phyloP scores from a whole-genome alignment of 1,140 invertebrate genomes.

The Aphelenchoides fujianensis region DNA sequence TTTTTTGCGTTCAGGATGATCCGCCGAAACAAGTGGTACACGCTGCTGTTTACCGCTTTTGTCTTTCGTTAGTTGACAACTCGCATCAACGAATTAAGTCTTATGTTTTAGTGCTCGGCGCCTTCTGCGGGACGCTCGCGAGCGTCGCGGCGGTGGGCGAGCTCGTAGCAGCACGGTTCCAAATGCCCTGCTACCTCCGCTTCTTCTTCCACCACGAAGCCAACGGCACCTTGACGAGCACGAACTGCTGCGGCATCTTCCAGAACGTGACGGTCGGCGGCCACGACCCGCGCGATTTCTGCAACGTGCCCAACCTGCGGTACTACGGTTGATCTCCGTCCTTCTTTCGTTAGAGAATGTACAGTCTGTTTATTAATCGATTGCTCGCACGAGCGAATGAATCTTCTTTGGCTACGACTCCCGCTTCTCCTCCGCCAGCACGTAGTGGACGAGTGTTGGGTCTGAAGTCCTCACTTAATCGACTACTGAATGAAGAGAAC shows the following conservation, averaged over 20 bases:
- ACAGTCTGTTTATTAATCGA: too few species aligned
- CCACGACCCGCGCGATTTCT: not conserved
- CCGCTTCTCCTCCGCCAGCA: not conserved
- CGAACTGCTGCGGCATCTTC: constrained; percentile 12
- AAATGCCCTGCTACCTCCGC: constrained; percentile 10
- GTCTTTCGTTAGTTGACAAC: not conserved
- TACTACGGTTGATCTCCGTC: not conserved
- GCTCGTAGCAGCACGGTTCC: not conserved
- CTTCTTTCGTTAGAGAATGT: too few species aligned
- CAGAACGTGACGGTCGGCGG: not conserved
- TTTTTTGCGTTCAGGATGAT: not conserved
- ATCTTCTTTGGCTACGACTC: not conserved
- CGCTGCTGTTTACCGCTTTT: not conserved
- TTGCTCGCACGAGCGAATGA: not conserved
- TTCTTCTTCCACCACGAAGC: not conserved
- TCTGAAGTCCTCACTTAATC: too few species aligned
- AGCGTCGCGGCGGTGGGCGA: not conserved
- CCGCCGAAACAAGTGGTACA: not conserved
- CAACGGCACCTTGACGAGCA: not conserved
- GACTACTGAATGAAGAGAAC: too few species aligned
- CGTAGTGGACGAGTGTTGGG: not conserved
- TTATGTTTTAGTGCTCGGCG: not conserved
- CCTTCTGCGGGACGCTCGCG: not conserved
- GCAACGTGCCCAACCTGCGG: not conserved
- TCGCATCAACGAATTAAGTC: too few species aligned